Evolutionary conservation across 2,888 invertebrate species (phyloP).

Genomic region (Ophonus ardosiacus): DNA sequence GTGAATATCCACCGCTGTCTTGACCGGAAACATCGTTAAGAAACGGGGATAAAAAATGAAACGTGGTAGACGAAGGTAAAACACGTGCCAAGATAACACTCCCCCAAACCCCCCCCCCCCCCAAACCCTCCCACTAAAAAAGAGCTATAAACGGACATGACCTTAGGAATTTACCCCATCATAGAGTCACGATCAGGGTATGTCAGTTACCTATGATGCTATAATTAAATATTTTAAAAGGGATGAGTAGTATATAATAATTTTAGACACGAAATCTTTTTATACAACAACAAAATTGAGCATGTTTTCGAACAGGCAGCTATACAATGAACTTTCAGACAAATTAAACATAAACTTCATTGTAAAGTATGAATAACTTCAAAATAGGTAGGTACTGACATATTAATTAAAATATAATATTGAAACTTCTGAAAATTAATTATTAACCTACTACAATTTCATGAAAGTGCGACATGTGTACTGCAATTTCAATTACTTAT

Average conservation of each 20-base stretch:
- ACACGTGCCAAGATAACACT: background rate
- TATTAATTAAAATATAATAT: no score
- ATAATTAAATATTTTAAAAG: background rate
- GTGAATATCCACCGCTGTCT: conserved; percentile 32
- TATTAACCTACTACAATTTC: no score
- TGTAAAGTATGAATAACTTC: no score
- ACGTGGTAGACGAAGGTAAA: background rate
- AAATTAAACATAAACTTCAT: no score
- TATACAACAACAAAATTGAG: no score
- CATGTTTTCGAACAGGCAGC: no score
- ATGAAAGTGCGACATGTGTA: no score
- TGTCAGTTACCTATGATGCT: background rate
- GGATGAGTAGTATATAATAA: background rate
- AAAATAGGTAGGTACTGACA: no score
- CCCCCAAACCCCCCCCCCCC: no score
- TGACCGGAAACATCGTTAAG: conserved; percentile 37
- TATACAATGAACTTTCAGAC: no score
- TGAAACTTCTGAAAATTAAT: no score
- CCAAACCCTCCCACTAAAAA: background rate
- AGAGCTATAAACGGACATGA: conserved; percentile 36
- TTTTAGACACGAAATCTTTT: background rate
- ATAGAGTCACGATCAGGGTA: background rate
- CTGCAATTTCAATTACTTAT: no score
- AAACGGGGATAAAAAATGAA: conserved; percentile 12
- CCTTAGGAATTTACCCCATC: conserved; percentile 5